A percentile compares a stretch with the other conserved stretches of the same genome.
Evolutionary conservation across 2,797 vertebrate genomes (phyloP).

Genomic region (Sphenopsis melanotis): DNA sequence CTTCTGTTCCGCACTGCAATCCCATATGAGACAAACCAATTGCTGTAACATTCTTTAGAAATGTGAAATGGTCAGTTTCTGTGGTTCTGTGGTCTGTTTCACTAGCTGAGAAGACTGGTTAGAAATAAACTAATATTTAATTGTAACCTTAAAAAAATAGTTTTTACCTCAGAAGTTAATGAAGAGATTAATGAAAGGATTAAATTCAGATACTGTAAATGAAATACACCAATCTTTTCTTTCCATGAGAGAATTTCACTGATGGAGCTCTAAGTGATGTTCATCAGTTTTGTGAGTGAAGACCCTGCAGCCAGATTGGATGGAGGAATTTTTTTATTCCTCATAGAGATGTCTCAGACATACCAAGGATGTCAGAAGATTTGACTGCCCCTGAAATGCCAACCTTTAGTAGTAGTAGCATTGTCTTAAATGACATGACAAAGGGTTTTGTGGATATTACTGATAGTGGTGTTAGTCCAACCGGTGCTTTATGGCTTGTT

Average conservation of each 20-base stretch:
- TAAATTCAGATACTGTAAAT: neutral
- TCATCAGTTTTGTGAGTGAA: neutral
- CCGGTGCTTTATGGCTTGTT: neutral
- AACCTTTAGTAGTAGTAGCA: neutral
- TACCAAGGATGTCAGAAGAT: neutral
- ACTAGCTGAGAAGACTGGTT: neutral
- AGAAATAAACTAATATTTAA: neutral
- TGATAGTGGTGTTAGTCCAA: neutral
- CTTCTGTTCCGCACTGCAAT: neutral
- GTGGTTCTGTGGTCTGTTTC: neutral
- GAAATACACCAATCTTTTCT: neutral
- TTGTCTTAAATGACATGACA: neutral
- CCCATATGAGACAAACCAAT: fast-evolving
- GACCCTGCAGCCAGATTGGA: neutral
- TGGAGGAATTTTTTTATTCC: neutral
- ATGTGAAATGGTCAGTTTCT: fast-evolving
- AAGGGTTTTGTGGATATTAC: neutral
- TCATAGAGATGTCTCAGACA: neutral
- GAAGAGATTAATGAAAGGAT: too few species aligned
- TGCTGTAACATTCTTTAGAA: fast-evolving
- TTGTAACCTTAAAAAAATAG: neutral
- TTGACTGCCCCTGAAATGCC: neutral
- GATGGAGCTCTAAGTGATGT: neutral
- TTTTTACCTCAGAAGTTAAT: neutral
- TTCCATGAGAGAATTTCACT: neutral